phyloP scores from a whole-genome alignment of 1,140 invertebrate species.

The Zaprionus kolodkinae region DNA sequence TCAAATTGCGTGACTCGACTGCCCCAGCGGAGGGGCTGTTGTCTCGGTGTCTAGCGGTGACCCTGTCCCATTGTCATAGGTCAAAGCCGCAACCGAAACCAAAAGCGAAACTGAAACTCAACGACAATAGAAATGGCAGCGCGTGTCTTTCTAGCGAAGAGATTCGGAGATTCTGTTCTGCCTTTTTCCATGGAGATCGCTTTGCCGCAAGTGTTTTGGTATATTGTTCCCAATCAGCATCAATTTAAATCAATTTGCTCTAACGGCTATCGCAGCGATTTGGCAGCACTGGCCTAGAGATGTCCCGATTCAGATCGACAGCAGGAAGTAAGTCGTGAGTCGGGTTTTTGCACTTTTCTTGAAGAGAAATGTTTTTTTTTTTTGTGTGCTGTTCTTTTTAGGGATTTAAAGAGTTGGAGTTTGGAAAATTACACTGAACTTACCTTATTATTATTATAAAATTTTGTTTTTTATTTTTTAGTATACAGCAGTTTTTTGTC shows the following conservation, averaged over 20 bases:
- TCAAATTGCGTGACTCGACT: slow-evolving; percentile 66
- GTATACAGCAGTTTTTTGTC: too few species aligned
- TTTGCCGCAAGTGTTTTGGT: slow-evolving; percentile 30
- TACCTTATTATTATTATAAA: too few species aligned
- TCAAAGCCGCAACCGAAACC: slow-evolving; percentile 27
- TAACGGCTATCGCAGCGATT: slow-evolving; percentile 51
- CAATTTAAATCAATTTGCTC: slow-evolving; percentile 68
- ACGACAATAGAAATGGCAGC: slow-evolving; percentile 36
- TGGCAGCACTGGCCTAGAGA: slow-evolving; percentile 45
- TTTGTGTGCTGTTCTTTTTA: too few species aligned
- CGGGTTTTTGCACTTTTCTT: neutral
- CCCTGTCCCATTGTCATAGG: slow-evolving; percentile 37
- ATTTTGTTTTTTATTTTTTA: too few species aligned
- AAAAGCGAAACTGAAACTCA: slow-evolving; percentile 23
- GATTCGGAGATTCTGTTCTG: neutral
- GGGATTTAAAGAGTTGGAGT: too few species aligned
- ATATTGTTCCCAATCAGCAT: slow-evolving; percentile 65
- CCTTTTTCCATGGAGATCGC: neutral
- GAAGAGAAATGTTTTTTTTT: neutral
- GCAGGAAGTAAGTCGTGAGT: neutral
- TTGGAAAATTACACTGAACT: too few species aligned
- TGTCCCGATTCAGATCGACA: neutral
- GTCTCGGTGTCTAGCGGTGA: neutral
- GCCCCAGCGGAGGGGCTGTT: neutral
- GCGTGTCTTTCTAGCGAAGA: slow-evolving; percentile 12